A percentile compares a stretch with the other conserved stretches of the same genome.
Conservation (phyloP, 64 coral and sea anemone species). For the Dendrophyllia cribrosa region DNA sequence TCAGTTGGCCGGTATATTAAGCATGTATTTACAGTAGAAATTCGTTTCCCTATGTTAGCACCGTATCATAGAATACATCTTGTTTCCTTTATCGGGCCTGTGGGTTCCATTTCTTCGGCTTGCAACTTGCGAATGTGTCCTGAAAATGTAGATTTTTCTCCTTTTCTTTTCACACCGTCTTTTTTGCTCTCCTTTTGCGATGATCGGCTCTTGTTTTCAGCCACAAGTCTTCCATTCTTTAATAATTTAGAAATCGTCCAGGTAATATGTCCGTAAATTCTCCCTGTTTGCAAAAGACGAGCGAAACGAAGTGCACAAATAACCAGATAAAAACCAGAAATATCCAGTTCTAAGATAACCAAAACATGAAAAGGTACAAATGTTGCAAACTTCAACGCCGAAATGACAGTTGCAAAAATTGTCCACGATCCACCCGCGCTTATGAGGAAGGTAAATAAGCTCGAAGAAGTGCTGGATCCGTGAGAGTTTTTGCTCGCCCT, state of each 20-base stretch:
- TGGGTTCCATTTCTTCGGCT: not conserved
- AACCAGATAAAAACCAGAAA: not conserved
- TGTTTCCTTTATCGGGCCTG: too few species aligned
- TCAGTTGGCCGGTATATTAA: too few species aligned
- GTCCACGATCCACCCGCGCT: not conserved
- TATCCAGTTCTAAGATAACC: slow-evolving; percentile 1
- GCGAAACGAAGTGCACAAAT: not conserved
- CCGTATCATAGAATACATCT: too few species aligned
- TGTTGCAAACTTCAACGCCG: not conserved
- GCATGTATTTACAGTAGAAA: too few species aligned
- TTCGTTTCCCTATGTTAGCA: too few species aligned
- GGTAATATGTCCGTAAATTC: not conserved
- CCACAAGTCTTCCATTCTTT: not conserved
- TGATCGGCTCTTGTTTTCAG: not conserved
- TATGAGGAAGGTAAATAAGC: not conserved
- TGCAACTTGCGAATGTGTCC: not conserved
- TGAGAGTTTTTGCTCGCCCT: slow-evolving; percentile 36
- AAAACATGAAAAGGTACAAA: slow-evolving; percentile 23
- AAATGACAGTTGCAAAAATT: not conserved
- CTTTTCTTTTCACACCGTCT: not conserved
- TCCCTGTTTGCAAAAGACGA: not conserved
- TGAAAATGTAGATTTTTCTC: not conserved
- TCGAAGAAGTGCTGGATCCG: not conserved
- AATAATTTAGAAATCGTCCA: not conserved
- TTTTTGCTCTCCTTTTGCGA: not conserved